A percentile compares a stretch with the other conserved stretches of the same genome.
phyloP scores from a whole-genome alignment of 2,797 vertebrate genomes.

The Kryptolebias ocellatus region DNA sequence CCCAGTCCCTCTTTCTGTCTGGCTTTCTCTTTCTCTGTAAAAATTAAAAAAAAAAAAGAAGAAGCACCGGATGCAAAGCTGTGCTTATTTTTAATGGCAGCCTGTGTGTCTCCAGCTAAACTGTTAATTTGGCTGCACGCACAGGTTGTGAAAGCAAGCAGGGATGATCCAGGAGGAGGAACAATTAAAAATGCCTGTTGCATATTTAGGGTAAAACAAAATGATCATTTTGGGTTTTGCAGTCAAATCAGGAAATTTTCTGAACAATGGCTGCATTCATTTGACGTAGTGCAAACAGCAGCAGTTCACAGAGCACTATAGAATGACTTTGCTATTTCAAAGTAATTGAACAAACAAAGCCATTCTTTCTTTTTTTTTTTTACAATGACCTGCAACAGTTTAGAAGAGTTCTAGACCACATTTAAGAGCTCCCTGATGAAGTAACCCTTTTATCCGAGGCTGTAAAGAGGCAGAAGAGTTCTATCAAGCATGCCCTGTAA shows the following conservation, averaged over 20 bases:
- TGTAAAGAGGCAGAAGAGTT: conserved; percentile 21
- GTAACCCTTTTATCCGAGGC: conserved; percentile 42
- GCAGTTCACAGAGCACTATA: background rate
- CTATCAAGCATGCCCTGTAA: conserved; percentile 18
- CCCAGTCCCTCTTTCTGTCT: conserved; percentile 23
- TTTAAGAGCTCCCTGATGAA: conserved; percentile 8
- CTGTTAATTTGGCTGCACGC: conserved; percentile 27
- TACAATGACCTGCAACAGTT: conserved; percentile 4
- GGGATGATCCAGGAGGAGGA: conserved; percentile 7
- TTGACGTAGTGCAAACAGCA: background rate
- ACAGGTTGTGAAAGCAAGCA: background rate
- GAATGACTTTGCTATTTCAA: background rate
- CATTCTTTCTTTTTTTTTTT: background rate
- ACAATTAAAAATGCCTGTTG: background rate
- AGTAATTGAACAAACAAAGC: background rate
- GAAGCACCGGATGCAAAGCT: conserved; percentile 22
- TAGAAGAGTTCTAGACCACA: conserved; percentile 9
- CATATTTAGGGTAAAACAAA: background rate
- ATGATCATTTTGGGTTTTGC: background rate
- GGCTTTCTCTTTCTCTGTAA: conserved; percentile 13
- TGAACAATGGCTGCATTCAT: background rate
- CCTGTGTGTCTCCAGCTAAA: conserved; percentile 19
- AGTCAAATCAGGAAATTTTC: background rate
- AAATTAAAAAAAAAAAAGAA: background rate
- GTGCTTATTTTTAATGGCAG: conserved; percentile 37